Base-by-base conservation (phyloP, 2,113 vertebrate species). In the Amia ocellicauda region DNA sequence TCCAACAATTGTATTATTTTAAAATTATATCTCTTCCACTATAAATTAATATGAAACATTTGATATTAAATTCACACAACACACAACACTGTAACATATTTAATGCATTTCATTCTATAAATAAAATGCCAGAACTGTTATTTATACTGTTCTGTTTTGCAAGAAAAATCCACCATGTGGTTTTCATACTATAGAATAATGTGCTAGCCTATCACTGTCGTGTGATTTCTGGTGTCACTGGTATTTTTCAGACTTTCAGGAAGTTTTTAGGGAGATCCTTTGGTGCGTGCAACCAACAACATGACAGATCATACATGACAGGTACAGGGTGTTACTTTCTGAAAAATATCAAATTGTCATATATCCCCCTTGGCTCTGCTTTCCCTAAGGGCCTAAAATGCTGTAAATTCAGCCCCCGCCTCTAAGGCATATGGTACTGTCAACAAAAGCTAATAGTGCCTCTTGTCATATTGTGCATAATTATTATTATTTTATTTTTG, bases 381-480 rank as follows among this genome's bases (percentile, higher is more conserved):
- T 16, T 50, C 51, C 62, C 63, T 60, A 61, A 70, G 70, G 28
- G 58, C 66, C 64, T 36, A 23, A 42, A 26, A 54, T 68, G 54
- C 62, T n/a, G 29, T 51, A 36, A 56, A 64, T 31, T 36, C 55
- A 58, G 45, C 63, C 64, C 24, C 69, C 64, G 50, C 52, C 67
- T 75, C 51, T 58, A 10, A 66, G 63, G 69, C 74, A 77, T 77
- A 74, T 76, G 76, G 69, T 19, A 45, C 66, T 72, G 76, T 75
- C 63, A 71, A 52, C 28, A 45, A 36, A 31, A 67, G 67, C 67
- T 75, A 66, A 65, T 54, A 36, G 26, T 9, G 28, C 58, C 52
- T 28, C 62, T 64, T 64, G 43, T 70, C 70, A 68, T 42, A 62
- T 52, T 67, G 28, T 56, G 65, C 61, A 58, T 66, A 60, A 61